Conservation (phyloP, 2,888 invertebrate species). For the Incurvaria masculella region DNA sequence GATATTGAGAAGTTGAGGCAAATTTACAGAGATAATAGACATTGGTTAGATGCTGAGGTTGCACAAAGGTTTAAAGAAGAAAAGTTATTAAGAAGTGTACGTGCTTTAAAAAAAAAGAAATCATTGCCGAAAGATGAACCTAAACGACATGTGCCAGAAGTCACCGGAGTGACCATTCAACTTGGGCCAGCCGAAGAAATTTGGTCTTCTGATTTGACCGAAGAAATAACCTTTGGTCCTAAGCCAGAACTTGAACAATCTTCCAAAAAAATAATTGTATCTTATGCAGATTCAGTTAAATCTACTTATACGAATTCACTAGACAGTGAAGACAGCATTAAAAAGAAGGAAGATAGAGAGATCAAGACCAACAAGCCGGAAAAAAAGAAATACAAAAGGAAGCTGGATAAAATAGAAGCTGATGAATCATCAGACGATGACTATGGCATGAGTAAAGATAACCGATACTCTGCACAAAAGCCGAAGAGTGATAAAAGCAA, state of each 20-base stretch:
- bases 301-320: constrained; percentile 19
- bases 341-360: constrained; percentile 30
- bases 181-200: too few species aligned
- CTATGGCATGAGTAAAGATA: constrained; percentile 38
- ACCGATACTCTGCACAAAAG: constrained; percentile 34
- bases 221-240: too few species aligned
- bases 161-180: too few species aligned
- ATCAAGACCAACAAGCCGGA: constrained; percentile 39
- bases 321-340: constrained; percentile 8
- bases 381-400: constrained; percentile 24
- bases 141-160: too few species aligned
- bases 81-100: constrained; percentile 10
- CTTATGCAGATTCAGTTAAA: constrained; percentile 41
- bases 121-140: too few species aligned
- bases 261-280: constrained; percentile 25
- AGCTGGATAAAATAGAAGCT: constrained; percentile 19
- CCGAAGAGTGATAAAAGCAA: constrained; percentile 35
- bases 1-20: constrained; percentile 35
- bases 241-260: too few species aligned
- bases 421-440: constrained; percentile 25
- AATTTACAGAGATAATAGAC: constrained; percentile 40
- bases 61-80: constrained; percentile 29
- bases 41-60: constrained; percentile 41
- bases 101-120: too few species aligned
- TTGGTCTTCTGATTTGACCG: too few species aligned